Evolutionary conservation across 2,888 invertebrate genomes (phyloP).

Genomic region (Drosophila subsilvestris): DNA sequence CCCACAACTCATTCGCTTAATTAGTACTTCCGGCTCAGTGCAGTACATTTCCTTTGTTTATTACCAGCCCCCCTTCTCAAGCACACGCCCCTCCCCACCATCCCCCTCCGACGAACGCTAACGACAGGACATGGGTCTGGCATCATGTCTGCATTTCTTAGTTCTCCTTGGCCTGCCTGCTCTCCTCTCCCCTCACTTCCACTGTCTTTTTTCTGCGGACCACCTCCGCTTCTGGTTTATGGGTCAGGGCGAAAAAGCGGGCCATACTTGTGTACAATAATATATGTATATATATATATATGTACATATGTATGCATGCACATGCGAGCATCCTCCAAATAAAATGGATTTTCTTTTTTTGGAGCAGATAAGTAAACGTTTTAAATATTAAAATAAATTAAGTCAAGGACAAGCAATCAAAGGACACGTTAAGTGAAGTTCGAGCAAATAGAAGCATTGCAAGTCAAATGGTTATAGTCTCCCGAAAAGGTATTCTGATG

Average conservation of each 20-base stretch:
- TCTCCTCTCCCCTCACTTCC: background rate
- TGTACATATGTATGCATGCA: conserved; percentile 3
- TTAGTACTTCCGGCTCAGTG: conserved; percentile 70
- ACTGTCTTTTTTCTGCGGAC: conserved; percentile 3
- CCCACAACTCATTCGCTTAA: conserved; percentile 63
- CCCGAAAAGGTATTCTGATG: too few relatives aligned
- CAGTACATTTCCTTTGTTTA: conserved; percentile 64
- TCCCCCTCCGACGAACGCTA: conserved; percentile 23
- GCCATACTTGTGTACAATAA: conserved; percentile 15
- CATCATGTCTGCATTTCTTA: conserved; percentile 39
- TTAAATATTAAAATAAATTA: conserved; percentile 45
- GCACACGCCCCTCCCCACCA: background rate
- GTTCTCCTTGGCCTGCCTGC: conserved; percentile 4
- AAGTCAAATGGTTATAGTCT: background rate
- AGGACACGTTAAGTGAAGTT: conserved; percentile 28
- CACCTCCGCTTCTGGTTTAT: conserved; percentile 18
- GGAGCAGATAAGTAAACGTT: conserved; percentile 17
- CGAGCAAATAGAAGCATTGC: conserved; percentile 21
- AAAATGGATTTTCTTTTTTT: background rate
- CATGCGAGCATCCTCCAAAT: conserved; percentile 16
- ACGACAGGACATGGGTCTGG: conserved; percentile 46
- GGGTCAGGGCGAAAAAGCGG: conserved; percentile 36
- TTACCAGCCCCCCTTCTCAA: conserved; percentile 36
- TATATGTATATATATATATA: background rate
- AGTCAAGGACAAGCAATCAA: conserved; percentile 62